A percentile compares a stretch with the other conserved stretches of the same genome.
Conservation (phyloP, 2,113 vertebrate species). For the Pelusios castaneus region DNA sequence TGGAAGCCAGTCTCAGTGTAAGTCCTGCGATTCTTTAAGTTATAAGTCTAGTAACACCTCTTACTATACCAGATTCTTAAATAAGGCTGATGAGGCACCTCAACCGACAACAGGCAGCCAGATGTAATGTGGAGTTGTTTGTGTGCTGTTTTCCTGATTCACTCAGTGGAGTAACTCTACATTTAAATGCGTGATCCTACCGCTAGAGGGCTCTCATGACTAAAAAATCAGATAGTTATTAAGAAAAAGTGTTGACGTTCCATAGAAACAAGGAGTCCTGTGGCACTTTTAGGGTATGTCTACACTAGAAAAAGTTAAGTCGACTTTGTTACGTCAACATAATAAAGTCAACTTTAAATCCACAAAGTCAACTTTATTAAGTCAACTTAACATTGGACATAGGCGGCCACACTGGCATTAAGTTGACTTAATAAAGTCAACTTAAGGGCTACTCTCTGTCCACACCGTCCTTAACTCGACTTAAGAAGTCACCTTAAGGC, state of each 20-base stretch:
- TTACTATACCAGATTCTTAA: neutral
- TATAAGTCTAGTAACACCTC: neutral
- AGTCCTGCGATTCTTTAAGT: neutral
- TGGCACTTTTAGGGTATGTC: too few relatives aligned
- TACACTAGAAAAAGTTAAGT: too few relatives aligned
- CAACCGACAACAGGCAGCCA: accelerated
- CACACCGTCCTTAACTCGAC: too few relatives aligned
- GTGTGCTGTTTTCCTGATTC: neutral
- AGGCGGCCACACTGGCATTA: too few relatives aligned
- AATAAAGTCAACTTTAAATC: too few relatives aligned
- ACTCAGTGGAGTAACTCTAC: neutral
- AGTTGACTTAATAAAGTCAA: too few relatives aligned
- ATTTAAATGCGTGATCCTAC: neutral
- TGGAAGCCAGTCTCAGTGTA: neutral
- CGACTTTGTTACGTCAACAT: too few relatives aligned
- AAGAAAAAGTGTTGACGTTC: neutral
- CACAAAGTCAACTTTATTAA: too few relatives aligned
- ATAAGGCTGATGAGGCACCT: neutral
- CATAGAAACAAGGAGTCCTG: too few relatives aligned
- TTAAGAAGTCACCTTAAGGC: too few relatives aligned
- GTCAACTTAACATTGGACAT: too few relatives aligned
- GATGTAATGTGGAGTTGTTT: neutral
- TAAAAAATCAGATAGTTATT: neutral
- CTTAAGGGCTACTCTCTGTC: too few relatives aligned
- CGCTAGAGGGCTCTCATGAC: constrained; percentile 53